Base-by-base conservation (phyloP, 2,113 vertebrate genomes). In the Edolisoma coerulescens region DNA sequence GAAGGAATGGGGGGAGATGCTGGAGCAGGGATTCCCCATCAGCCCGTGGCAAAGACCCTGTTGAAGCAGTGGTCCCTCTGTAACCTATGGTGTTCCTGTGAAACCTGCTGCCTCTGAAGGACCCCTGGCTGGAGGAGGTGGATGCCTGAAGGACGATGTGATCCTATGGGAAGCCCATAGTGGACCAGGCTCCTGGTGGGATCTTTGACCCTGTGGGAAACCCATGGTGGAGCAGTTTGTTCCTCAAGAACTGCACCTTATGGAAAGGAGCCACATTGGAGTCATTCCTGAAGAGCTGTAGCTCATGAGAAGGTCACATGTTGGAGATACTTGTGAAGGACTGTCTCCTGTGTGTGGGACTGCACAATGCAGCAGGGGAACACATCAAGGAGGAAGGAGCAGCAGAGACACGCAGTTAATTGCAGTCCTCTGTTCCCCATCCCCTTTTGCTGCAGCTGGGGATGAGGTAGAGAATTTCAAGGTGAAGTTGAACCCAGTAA, bases 301-400 rank as follows among this genome's bases (percentile, higher is more conserved):
- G 27, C 16, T 57, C 37, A 44, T 26, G 8, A 27, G 37, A 59
- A 67, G 37, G 19, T 32, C 7, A 30, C 0, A 0, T 41, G 13
- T 3, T 47, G 61, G 39, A 35, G 14, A 53, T 15, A 27, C 68
- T 53, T 47, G 39, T n/a, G n/a, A 45, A 52, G 37, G 7, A 59
- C 23, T 16, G 13, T 47, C 13, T 61, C 30, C n/a, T 8, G 7
- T 75, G 47, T n/a, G 24, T 47, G n/a, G 20, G 20, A 68, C 24
- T 3, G 4, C 10, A 73, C 1, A 4, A 22, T 26, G 27, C 27
- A 83, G 20, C 14, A 28, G 7, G 7, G 17, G 44, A 78, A 78
- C 20, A 77, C 6, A 24, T 1, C 9, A 20, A 61, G 15, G 30
- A 60, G 20, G 16, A 71, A 88, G 37, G 22, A 91, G 8, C 0